Base-by-base conservation (phyloP, 2,888 invertebrate genomes). In the Philereme vetulata region DNA sequence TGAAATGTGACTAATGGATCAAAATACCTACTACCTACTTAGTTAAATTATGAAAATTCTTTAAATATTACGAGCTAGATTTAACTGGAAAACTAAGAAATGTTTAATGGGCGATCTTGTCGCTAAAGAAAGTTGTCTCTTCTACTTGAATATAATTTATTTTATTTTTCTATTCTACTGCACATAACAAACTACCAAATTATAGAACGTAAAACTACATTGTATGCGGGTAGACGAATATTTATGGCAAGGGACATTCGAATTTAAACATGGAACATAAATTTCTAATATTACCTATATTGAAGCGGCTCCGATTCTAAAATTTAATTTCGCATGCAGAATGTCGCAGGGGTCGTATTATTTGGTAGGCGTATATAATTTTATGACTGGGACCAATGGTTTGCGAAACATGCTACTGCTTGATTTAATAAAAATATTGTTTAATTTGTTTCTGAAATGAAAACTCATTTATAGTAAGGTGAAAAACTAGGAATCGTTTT, bases 291-390 rank as follows among this genome's bases (percentile, higher is more conserved):
- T 90, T 89, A 87, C 91, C 92, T 91, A 92, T 91, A 92, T 90
- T 88, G 90, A 82, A 88, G 83, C 83, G 85, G 80, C 79, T 80
- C 75, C 86, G 86, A 88, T 88, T 89, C 83, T 90, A 89, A 92
- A 92, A 92, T 92, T 91, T 84, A 91, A 90, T 89, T 90, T 86
- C 85, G 92, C 89, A 91, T 92, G 90, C 92, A 86, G 87, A 91
- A 91, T 88, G 82, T 71, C 80, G 82, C 78, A 77, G 83, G 84
- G 79, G 80, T 74, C 74, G 81, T 81, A 86, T 88, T 92, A 92
- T 92, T 92, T 87, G 84, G 91, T 85, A 91, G 92, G 92, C 92
- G 92, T 92, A 89, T 90, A 92, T 91, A 92, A 92, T 92, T 92
- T 91, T 91, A 91, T 89, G 86, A 86, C 86, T 72, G 82, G 84